Base-by-base conservation (phyloP, 2,113 vertebrate genomes). In the Hydrolagus affinis region DNA sequence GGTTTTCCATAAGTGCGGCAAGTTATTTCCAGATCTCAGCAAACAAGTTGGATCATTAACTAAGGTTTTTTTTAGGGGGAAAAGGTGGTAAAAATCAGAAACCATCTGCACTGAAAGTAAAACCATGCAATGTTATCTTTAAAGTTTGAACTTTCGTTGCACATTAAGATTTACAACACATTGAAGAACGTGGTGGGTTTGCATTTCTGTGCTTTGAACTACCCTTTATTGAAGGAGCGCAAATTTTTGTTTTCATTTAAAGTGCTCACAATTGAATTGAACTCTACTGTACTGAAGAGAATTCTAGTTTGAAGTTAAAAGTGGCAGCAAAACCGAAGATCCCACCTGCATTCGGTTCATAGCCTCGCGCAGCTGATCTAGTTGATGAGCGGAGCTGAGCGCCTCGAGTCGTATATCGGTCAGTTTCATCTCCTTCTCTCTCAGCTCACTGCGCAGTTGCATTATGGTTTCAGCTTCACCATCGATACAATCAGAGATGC, bases 261-360 rank as follows among this genome's bases (percentile, higher is more conserved):
- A 23, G 11, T 30, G n/a, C 12, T 73, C 30, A 73, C 8, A 73
- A 12, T 73, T 73, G 12, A 73, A 73, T 73, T 73, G 71, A 9
- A 23, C n/a, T 73, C 8, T 30, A 73, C n/a, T 73, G 71, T 30
- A 73, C 30, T 73, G 11, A 23, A 30, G 11, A 11, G 71, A 10
- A 73, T 73, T 30, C 10, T 30, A 73, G n/a, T n/a, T 23, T n/a
- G 19, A 85, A 19, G 2, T 74, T 4, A 1, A 70, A 21, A 28
- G 11, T 0, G 19, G n/a, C 59, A 30, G n/a, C 32, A 70, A 30
- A 85, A 85, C 28, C 3, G 30, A 15, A 7, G 44, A 32, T 7
- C 93, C 87, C 87, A 98, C 98, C 96, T 99, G 98, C 98, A 99
- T 99, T 87, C 95, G 94, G 93, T 99, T 99, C 98, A 99, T 99